Conservation (phyloP, 2,797 vertebrate genomes). For the Chelon labrosus region DNA sequence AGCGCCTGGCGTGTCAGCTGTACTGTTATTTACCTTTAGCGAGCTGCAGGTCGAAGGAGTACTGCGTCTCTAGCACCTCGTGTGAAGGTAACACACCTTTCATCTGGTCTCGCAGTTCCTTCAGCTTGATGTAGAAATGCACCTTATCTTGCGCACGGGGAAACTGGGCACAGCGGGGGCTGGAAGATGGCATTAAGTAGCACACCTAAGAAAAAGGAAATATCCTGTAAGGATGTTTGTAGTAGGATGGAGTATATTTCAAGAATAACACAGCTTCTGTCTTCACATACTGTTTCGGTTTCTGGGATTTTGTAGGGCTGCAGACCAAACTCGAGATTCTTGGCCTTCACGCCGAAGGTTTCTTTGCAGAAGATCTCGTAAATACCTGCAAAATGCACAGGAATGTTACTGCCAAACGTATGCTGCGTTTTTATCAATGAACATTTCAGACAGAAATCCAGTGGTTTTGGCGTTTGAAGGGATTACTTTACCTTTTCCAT, state of each 20-base stretch:
- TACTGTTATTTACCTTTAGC: conserved; percentile 89
- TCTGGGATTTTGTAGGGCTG: conserved; percentile 97
- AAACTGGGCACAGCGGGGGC: conserved; percentile 97
- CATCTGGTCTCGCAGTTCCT: conserved; percentile 93
- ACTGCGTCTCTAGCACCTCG: conserved; percentile 88
- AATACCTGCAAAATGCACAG: conserved; percentile 86
- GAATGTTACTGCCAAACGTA: background rate
- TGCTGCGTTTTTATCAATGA: background rate
- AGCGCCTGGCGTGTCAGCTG: background rate
- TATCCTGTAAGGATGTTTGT: background rate
- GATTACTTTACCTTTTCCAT: conserved; percentile 88
- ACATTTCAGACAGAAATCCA: background rate
- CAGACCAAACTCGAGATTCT: conserved; percentile 96
- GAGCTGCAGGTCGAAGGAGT: conserved; percentile 91
- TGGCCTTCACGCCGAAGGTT: conserved; percentile 96
- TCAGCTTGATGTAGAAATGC: conserved; percentile 98
- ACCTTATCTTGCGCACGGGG: conserved; percentile 98
- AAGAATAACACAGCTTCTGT: background rate
- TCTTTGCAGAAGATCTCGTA: conserved; percentile 99
- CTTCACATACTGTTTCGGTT: conserved; percentile 90
- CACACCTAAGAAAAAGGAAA: conserved; percentile 85
- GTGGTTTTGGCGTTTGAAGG: background rate
- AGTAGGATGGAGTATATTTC: background rate
- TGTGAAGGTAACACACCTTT: conserved; percentile 80
- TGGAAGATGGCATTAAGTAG: conserved; percentile 98